phyloP scores from a whole-genome alignment of 1,140 invertebrate genomes.

The Diabrotica undecimpunctata region DNA sequence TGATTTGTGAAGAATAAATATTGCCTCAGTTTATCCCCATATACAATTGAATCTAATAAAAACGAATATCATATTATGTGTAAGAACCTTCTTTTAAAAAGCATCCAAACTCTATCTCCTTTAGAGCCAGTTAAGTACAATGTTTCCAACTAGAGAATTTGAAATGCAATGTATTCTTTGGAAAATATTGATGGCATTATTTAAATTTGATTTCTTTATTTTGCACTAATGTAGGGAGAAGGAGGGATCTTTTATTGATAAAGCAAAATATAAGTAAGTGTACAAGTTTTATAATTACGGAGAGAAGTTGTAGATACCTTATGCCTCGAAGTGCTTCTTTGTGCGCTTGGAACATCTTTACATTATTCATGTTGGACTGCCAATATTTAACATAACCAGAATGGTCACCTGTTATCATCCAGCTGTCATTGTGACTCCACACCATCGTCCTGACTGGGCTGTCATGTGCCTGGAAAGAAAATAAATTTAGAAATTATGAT shows the following conservation, averaged over 20 bases:
- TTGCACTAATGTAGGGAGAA: slow-evolving; percentile 35
- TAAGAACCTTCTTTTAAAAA: too few relatives aligned
- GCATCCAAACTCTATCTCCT: too few relatives aligned
- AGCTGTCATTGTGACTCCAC: slow-evolving; percentile 98
- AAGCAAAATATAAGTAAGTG: slow-evolving; percentile 28
- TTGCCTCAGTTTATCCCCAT: too few relatives aligned
- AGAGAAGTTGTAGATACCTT: slow-evolving; percentile 68
- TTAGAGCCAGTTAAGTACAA: too few relatives aligned
- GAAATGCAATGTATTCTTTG: background rate
- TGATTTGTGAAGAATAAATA: too few relatives aligned
- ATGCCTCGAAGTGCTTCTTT: slow-evolving; percentile 98
- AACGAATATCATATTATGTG: too few relatives aligned
- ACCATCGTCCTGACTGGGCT: slow-evolving; percentile 97
- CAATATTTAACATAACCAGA: slow-evolving; percentile 99
- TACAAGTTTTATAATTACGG: slow-evolving; percentile 35
- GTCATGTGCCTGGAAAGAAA: slow-evolving; percentile 83
- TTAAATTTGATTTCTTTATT: slow-evolving; percentile 21
- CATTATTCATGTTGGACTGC: slow-evolving; percentile 99
- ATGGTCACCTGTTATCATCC: slow-evolving; percentile 99
- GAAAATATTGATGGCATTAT: slow-evolving; percentile 2
- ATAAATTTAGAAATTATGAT: too few relatives aligned
- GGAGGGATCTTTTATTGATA: slow-evolving; percentile 34
- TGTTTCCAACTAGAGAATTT: too few relatives aligned
- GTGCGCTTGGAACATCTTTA: slow-evolving; percentile 99
- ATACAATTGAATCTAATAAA: too few relatives aligned